Conservation (phyloP, 1,140 invertebrate genomes). For the Drosophila cardini region DNA sequence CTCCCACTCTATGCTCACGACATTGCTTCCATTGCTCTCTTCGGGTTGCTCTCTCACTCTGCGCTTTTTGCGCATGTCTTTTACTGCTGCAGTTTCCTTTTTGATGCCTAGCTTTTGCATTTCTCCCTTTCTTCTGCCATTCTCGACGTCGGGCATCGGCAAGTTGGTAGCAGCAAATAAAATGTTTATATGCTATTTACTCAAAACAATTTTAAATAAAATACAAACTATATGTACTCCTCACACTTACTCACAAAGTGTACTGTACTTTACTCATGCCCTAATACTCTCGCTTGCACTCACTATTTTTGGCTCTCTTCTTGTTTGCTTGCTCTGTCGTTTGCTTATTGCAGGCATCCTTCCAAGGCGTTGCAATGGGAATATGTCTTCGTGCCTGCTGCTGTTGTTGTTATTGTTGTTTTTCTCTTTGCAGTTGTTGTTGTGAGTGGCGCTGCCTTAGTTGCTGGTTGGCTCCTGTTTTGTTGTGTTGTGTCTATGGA, state of each 20-base stretch:
- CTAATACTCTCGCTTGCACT: conserved; percentile 5
- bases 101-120: conserved; percentile 46
- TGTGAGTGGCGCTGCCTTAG: conserved; percentile 65
- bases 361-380: conserved; percentile 79
- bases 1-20: conserved; percentile 13
- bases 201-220: conserved; percentile 83
- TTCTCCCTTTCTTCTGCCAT: conserved; percentile 47
- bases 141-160: conserved; percentile 29
- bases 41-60: conserved; percentile 10
- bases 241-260: conserved; percentile 29
- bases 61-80: conserved; percentile 64
- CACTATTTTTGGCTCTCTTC: conserved; percentile 9
- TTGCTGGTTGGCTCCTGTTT: conserved; percentile 82
- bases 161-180: conserved; percentile 81
- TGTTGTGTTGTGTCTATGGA: conserved; percentile 82
- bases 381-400: conserved; percentile 71
- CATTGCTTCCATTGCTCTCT: conserved; percentile 26
- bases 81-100: conserved; percentile 56
- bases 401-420: conserved; percentile 40
- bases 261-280: conserved; percentile 13
- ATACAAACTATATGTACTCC: conserved; percentile 57
- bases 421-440: conserved; percentile 54
- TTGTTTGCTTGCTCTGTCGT: conserved; percentile 20
- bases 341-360: conserved; percentile 51
- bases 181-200: conserved; percentile 84